A percentile compares a stretch with the other conserved stretches of the same genome.
phyloP scores from a whole-genome alignment of 2,888 invertebrate species.

The Monochamus alternatus region DNA sequence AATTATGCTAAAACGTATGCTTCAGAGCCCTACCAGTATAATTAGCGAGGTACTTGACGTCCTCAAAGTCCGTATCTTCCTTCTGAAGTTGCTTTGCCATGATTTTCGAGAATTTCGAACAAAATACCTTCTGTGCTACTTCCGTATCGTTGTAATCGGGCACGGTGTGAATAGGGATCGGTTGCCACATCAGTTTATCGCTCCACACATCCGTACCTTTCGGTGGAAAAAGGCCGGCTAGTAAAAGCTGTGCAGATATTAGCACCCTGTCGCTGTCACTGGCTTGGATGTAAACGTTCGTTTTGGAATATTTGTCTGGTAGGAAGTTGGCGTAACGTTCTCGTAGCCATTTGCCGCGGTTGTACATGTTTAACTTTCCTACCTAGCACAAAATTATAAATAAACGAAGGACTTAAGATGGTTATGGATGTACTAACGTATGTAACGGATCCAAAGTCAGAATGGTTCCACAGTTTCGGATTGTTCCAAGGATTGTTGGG shows the following conservation, averaged over 20 bases:
- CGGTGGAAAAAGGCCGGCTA: constrained; percentile 85
- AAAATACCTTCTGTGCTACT: background rate
- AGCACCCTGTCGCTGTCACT: constrained; percentile 93
- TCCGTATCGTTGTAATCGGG: constrained; percentile 2
- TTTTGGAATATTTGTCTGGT: constrained; percentile 72
- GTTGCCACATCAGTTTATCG: constrained; percentile 75
- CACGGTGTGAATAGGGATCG: constrained; percentile 80
- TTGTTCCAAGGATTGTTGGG: constrained; percentile 9
- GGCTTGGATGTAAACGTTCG: constrained; percentile 78
- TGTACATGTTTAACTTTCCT: constrained; percentile 80
- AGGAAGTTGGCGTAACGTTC: constrained; percentile 79
- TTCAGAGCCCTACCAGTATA: background rate
- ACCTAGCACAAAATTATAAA: constrained; percentile 47
- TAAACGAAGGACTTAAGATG: background rate
- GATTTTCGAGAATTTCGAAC: background rate
- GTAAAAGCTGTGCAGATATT: constrained; percentile 79
- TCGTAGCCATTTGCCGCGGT: constrained; percentile 82
- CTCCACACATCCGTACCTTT: constrained; percentile 60
- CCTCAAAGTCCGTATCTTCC: background rate
- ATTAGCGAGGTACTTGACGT: background rate
- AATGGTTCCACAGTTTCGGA: background rate
- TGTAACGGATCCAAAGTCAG: background rate
- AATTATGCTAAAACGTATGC: background rate
- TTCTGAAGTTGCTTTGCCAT: background rate
- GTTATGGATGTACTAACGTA: constrained; percentile 4